These are phyloP conservation scores for Lysiphlebus fabarum DNA, from an alignment of 1,140 invertebrate genomes.

Conservation along the genomic window DNA sequence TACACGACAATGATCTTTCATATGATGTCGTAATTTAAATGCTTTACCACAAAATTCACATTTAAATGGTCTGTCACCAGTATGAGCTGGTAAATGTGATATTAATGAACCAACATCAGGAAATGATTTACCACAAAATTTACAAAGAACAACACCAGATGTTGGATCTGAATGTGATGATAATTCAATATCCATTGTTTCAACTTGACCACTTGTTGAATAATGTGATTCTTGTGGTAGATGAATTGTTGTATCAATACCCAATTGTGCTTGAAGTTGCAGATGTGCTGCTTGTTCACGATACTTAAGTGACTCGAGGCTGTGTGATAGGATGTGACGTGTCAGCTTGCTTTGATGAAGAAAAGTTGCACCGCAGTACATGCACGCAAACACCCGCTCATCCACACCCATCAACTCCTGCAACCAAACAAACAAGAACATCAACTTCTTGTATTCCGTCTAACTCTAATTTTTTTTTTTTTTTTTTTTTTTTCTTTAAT, in stretches of 20 bases:
- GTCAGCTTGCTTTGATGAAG: slow-evolving; percentile 86
- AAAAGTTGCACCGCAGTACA: slow-evolving; percentile 83
- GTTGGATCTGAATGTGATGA: slow-evolving; percentile 60
- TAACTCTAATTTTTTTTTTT: slow-evolving; percentile 26
- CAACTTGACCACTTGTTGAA: slow-evolving; percentile 51
- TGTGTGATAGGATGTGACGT: slow-evolving; percentile 81
- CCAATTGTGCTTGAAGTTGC: slow-evolving; percentile 58
- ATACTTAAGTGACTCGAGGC: slow-evolving; percentile 80
- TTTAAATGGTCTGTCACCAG: slow-evolving; percentile 83
- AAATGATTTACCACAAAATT: slow-evolving; percentile 86
- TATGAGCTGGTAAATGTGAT: slow-evolving; percentile 81
- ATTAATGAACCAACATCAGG: slow-evolving; percentile 83
- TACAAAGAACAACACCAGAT: slow-evolving; percentile 75
- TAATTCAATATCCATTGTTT: slow-evolving; percentile 55
- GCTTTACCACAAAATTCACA: slow-evolving; percentile 89
- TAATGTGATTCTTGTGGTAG: slow-evolving; percentile 53
- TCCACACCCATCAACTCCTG: slow-evolving; percentile 78
- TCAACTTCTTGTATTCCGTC: slow-evolving; percentile 75
- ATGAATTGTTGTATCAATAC: slow-evolving; percentile 43
- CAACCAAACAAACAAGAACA: slow-evolving; percentile 87
- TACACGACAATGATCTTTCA: slow-evolving; percentile 89
- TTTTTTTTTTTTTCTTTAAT: slow-evolving; percentile 27
- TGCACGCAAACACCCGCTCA: slow-evolving; percentile 70
- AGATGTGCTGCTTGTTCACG: slow-evolving; percentile 63
- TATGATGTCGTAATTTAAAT: slow-evolving; percentile 85